Base-by-base conservation (phyloP, 1,140 invertebrate species). In the Trypoxylus dichotomus region DNA sequence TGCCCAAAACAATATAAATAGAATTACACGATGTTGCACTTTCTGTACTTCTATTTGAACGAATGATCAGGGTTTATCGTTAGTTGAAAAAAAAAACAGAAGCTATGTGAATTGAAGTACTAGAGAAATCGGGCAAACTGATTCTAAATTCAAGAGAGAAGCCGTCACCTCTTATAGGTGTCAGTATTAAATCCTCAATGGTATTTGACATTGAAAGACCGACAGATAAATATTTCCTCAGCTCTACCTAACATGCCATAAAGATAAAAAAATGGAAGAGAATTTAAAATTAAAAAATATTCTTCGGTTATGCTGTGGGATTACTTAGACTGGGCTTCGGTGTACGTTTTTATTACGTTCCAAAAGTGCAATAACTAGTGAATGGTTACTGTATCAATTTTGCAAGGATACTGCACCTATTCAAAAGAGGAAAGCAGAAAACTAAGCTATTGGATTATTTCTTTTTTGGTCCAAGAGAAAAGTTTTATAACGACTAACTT, bases 141-240 rank as follows among this genome's bases (percentile, higher is more conserved):
- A n/a, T 41, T n/a, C 15, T 21, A n/a, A 42, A 47, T 42, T 75
- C 74, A 47, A 75, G 74, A 75, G 74, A 75, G 24, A 75, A 75
- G n/a, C 41, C 74, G 3, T 75, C 74, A 42, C 37, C 74, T 5
- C 47, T 75, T 75, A 75, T 10, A 5, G 15, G 42, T 32, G 74
- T 75, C 32, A 75, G 47, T 42, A 21, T 75, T 24, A 25, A 75
- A 54, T 42, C 32, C 32, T n/a, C 11, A 75, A 47, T 24, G 8
- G 25, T 75, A 11, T 75, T 47, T 47, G 41, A 75, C 41, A 75
- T 47, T n/a, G 11, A 32, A 11, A 37, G 11, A 47, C 1, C 37
- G 13, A 42, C 41, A 75, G 41, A 75, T 42, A 32, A 32, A 37
- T 75, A 47, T 27, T 75, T 75, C 43, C 32, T 24, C 1, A 19